Evolutionary conservation across 2,797 vertebrate species (phyloP), one percentile per base, ranked within the genome.

Genomic region (Pteronotus mesoamericanus): DNA sequence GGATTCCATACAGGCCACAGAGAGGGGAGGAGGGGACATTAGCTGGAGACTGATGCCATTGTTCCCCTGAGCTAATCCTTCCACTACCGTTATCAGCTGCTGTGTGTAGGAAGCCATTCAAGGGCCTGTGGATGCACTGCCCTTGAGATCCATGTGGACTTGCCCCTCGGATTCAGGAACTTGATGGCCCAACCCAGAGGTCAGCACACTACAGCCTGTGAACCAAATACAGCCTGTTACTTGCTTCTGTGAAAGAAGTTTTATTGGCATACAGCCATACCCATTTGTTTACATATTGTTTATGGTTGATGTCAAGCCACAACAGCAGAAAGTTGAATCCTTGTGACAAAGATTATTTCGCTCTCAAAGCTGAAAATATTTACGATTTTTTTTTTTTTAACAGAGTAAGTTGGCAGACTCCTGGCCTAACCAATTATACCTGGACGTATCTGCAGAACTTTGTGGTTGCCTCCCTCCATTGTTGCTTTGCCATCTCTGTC

Each of bases 341-440:
- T 34, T 44, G 22, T 51, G 39, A 80, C 34, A 68, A 39, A 16
- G 78, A 72, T 32, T n/a, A 9, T 89, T 94, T 87, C 83, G 8
- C 75, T 34, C 84, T 80, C 69, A 86, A 69, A 89, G 44, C 44
- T 51, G 83, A 89, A 89, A 29, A 18, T 34, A 39, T 89, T 91
- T 71, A 72, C n/a, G n/a, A n/a, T n/a, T 26, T 77, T n/a, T n/a
- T n/a, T n/a, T 57, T 46, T 75, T 75, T 86, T 71, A 89, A 32
- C 10, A 55, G 61, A 72, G 51, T 57, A 84, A 46, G 14, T 68
- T 86, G 55, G 39, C 44, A 6, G 8, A 59, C 48, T 83, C 46
- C 64, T 71, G 51, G 12, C 7, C 61, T 57, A 18, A 29, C 37
- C 29, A 15, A 26, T 89, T 66, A 66, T 53, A 37, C 7, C n/a